Base-by-base conservation (phyloP, 2,113 vertebrate genomes). In the Falcunculus frontatus region DNA sequence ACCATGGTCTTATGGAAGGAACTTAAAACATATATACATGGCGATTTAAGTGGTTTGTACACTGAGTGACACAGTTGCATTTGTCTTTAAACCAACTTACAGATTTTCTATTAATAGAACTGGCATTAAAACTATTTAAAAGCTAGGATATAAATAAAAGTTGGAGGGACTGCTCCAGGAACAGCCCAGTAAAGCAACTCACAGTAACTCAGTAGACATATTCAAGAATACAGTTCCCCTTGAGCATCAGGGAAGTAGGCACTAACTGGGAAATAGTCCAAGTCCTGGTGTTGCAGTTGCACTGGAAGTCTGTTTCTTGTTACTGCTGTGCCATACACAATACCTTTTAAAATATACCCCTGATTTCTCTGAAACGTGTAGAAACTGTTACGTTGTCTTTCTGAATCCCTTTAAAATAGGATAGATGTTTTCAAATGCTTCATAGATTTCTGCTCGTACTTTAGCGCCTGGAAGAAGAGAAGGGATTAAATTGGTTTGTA, bases 351-450 rank as follows among this genome's bases (percentile, higher is more conserved):
- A 97, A 94, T 91, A 96, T 55, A 91, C 75, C 96, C 89, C 76
- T 79, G 49, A 56, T 91, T 95, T 77, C 83, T 76, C 83, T 32
- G 73, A 83, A 91, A 86, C 6, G 6, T 76, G 26, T 84, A 87
- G 81, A 76, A 90, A 92, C 57, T 73, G 98, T 98, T 99, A 99
- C 95, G 99, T 99, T 3, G 99, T 99, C 97, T 99, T 99, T 92
- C 99, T 97, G 97, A 99, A 99, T 90, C 99, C 99, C 98, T 99
- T 99, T 91, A 99, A 98, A 96, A 99, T 99, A 39, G 99, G 99
- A 97, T 99, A 99, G 96, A 99, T 99, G 95, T 99, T 99, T 98
- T 99, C 99, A 98, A 99, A 99, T 1, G 99, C 99, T 98, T 99
- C 99, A 35, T 99, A 99, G 95, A 99, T 99, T 97, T 99, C 99